Base-by-base conservation (phyloP, 2,888 invertebrate genomes). In the Drosophila demipolita region DNA sequence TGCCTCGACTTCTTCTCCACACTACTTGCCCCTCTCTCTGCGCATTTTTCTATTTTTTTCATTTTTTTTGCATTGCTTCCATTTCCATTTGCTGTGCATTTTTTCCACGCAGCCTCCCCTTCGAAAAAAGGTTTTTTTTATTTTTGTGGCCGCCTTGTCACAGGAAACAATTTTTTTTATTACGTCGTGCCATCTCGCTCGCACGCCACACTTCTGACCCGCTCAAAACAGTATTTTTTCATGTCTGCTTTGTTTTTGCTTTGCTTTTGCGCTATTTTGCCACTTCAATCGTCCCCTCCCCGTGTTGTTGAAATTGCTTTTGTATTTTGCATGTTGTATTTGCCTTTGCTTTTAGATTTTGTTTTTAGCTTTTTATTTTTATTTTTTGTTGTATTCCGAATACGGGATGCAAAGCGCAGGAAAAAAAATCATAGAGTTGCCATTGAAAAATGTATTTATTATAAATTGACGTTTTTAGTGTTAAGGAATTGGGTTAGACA, bases 31-130 rank as follows among this genome's bases (percentile, higher is more conserved):
- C 79, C 73, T 68, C 57, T 63, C 63, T 62, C 20, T 65, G 50
- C 50, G 35, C 63, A 55, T 38, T 33, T 40, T 40, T 67, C 52
- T 23, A 50, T 62, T 60, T 73, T 73, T 78, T 68, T 38, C 66
- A 15, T 38, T 48, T 55, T 48, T 55, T 75, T 66, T 77, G 66
- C 68, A 73, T 83, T 87, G 82, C 85, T 85, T 80, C 76, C 75
- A 74, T 77, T 83, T 83, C 73, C 80, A 87, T 90, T 90, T 82
- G 79, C 87, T 80, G 83, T 85, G 91, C 85, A 90, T 89, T 90
- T 82, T 90, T 89, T 85, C 82, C 73, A 80, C 65, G 53, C 83
- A 82, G 80, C 88, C 82, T 83, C 91, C 90, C 90, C 89, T 87
- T 78, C 76, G 20, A 15, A 57, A 77, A 66, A 48, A 67, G 12